Percentiles rank a stretch among this genome's conserved stretches.
phyloP scores from a whole-genome alignment of 1,140 invertebrate species.

The Onthophagus taurus region DNA sequence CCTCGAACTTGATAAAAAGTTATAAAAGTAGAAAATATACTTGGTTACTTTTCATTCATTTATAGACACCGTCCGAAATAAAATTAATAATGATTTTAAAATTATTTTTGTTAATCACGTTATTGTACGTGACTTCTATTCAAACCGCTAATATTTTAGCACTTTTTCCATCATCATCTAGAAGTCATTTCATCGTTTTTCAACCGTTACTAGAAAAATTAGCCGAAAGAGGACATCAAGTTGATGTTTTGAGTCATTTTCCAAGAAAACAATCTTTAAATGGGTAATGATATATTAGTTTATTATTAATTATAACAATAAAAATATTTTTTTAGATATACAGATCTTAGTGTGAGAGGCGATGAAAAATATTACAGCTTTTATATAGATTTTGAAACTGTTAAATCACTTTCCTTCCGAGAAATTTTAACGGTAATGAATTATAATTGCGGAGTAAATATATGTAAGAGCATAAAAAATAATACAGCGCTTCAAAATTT shows the following conservation, averaged over 20 bases:
- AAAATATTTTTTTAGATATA: conserved; percentile 34
- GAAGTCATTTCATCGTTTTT: conserved; percentile 11
- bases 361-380: conserved; percentile 14
- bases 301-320: too few species aligned
- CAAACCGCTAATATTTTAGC: conserved; percentile 7
- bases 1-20: too few species aligned
- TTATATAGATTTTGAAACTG: not conserved
- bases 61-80: too few species aligned
- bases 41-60: too few species aligned
- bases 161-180: conserved; percentile 7
- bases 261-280: not conserved
- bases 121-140: too few species aligned
- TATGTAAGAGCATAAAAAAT: conserved; percentile 3
- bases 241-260: conserved; percentile 12
- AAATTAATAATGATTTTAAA: too few species aligned
- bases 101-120: too few species aligned
- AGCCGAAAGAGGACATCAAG: conserved; percentile 7
- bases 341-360: conserved; percentile 31
- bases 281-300: too few species aligned
- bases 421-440: not conserved
- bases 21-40: too few species aligned
- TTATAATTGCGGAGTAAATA: not conserved
- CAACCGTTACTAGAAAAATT: conserved; percentile 8
- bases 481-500: not conserved
- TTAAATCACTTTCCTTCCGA: not conserved